Base-by-base conservation (phyloP, 2,888 invertebrate genomes). In the Acleris emargana region DNA sequence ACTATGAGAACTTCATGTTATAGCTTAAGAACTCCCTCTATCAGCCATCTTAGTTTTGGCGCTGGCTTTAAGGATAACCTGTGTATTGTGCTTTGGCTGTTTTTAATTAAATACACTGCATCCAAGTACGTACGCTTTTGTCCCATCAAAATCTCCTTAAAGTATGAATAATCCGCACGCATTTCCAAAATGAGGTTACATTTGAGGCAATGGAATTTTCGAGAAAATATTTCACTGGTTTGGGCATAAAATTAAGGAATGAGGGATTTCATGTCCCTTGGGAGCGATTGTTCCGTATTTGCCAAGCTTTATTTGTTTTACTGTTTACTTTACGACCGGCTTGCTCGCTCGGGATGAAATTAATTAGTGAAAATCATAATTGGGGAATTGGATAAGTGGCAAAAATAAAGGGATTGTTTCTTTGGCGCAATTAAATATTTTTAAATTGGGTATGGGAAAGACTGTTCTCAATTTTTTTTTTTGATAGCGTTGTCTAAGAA, bases 231-330 rank as follows among this genome's bases (percentile, higher is more conserved):
- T 66, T 55, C 60, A 45, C 60, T 60, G 64, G 57, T 60, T 66
- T 51, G 25, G 59, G 28, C 49, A 49, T 58, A 47, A 57, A 61
- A 61, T 61, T 64, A 22, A 59, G 58, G 53, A 60, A 51, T 50
- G 51, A 43, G 52, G 49, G 55, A 61, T 57, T 45, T 42, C 45
- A n/a, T 45, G 32, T 32, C 47, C 47, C 60, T 51, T 11, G 60
- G 66, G 66, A 55, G 47, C 45, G 42, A 61, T 66, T 57, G 60
- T 61, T 60, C 52, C 61, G 32, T 60, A 60, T 60, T 57, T 60
- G 55, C 50, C 25, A 32, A 16, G 45, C 45, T 66, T 60, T 66
- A 60, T 66, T 60, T 57, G 51, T 59, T 59, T 64, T 50, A 54
- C 59, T 59, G 64, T 60, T 47, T 61, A 57, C 51, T 60, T 61